These are phyloP conservation scores for Parasteatoda lunata DNA, from an alignment of 2,888 invertebrate genomes.

Conservation along the genomic window DNA sequence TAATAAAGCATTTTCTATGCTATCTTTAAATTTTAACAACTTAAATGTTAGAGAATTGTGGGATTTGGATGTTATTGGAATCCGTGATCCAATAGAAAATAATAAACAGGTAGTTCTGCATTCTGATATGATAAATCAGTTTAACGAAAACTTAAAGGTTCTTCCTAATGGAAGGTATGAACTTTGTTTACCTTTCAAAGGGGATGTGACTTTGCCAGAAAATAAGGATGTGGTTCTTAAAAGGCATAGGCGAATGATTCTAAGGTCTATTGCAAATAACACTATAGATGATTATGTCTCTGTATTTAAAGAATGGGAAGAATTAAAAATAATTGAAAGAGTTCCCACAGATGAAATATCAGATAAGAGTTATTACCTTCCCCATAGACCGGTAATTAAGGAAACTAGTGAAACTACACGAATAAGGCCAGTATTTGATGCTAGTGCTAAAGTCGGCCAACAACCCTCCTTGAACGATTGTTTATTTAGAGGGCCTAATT, in stretches of 20 bases:
- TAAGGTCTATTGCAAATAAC: background rate
- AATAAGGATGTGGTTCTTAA: background rate
- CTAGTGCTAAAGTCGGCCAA: background rate
- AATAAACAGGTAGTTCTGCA: background rate
- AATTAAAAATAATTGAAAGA: background rate
- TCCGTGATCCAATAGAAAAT: background rate
- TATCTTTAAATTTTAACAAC: background rate
- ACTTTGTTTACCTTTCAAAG: background rate
- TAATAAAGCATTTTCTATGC: background rate
- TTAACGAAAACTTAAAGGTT: background rate
- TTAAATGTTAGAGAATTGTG: background rate
- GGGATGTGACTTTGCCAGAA: background rate
- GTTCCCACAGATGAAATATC: background rate
- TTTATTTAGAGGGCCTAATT: conserved; percentile 3
- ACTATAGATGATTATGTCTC: background rate
- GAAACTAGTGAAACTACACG: conserved; percentile 16
- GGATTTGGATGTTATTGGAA: background rate
- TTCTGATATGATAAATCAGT: background rate
- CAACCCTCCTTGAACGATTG: conserved; percentile 2
- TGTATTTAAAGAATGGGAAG: background rate
- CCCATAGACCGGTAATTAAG: background rate
- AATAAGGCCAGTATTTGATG: conserved; percentile 23
- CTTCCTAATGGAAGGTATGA: background rate
- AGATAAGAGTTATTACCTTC: conserved; percentile 1
- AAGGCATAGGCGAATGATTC: background rate